Evolutionary conservation across 2,113 vertebrate genomes (phyloP).

Genomic region (Phainopepla nitens): DNA sequence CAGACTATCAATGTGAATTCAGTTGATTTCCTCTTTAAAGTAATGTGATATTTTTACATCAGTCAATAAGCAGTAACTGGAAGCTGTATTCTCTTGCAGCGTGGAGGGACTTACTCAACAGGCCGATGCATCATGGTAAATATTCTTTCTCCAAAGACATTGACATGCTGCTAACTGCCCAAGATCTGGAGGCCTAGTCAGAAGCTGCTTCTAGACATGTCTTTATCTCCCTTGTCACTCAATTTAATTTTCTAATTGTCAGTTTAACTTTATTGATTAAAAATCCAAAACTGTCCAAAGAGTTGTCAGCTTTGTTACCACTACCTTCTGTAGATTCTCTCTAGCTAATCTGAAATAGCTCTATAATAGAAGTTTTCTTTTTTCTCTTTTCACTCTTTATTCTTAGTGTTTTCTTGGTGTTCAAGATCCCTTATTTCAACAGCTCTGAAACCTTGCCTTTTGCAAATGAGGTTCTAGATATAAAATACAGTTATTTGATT

Average conservation of each 20-base stretch:
- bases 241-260: neutral
- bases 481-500: neutral
- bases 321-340: neutral
- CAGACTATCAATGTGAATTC: neutral
- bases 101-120: conserved; percentile 45
- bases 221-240: neutral
- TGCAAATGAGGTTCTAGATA: neutral
- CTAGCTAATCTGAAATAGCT: neutral
- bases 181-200: neutral
- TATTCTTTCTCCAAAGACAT: neutral
- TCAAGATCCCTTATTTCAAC: neutral
- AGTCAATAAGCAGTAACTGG: neutral
- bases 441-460: neutral
- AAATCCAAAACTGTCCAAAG: neutral
- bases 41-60: neutral
- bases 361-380: neutral
- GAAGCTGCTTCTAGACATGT: neutral
- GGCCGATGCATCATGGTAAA: conserved; percentile 51
- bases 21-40: neutral
- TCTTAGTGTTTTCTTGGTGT: neutral
- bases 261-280: neutral
- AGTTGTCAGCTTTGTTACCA: neutral
- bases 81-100: conserved; percentile 38
- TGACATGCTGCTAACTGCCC: neutral
- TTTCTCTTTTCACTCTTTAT: neutral